These are phyloP conservation scores for Aplocera efformata DNA, from an alignment of 2,888 invertebrate genomes.

Conservation along the genomic window DNA sequence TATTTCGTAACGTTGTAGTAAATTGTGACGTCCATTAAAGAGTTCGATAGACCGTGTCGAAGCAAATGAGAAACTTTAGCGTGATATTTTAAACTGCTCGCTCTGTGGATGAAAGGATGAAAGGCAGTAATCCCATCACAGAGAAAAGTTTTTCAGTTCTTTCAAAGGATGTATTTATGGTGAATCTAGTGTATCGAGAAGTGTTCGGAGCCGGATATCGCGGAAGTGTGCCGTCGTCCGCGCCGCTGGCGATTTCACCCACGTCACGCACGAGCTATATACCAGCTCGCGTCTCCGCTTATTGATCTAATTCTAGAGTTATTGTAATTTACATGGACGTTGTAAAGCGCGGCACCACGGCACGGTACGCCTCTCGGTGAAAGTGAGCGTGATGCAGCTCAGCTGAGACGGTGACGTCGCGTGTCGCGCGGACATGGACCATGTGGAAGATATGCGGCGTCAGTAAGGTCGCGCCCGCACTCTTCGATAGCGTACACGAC, in stretches of 20 bases:
- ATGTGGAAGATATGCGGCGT: slow-evolving; percentile 78
- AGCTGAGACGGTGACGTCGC: slow-evolving; percentile 62
- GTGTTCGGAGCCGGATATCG: slow-evolving; percentile 53
- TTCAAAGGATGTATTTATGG: slow-evolving; percentile 8
- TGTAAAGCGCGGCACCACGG: slow-evolving; percentile 25
- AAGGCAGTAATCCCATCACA: slow-evolving; percentile 1
- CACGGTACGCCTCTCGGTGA: slow-evolving; percentile 49
- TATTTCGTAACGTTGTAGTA: slow-evolving; percentile 43
- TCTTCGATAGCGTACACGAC: slow-evolving; percentile 58
- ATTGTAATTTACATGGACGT: slow-evolving; percentile 51
- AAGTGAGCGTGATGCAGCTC: slow-evolving; percentile 66
- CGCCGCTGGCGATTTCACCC: slow-evolving; percentile 63
- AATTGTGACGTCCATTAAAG: slow-evolving; percentile 40
- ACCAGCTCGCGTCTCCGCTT: slow-evolving; percentile 46
- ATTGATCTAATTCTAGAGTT: slow-evolving; percentile 57
- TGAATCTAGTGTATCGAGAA: slow-evolving; percentile 33
- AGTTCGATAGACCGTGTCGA: slow-evolving; percentile 35
- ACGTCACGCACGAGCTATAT: slow-evolving; percentile 70
- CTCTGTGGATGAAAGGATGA: too few species aligned
- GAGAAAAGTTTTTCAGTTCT: slow-evolving; percentile 11
- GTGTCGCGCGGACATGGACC: slow-evolving; percentile 70
- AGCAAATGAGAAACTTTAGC: slow-evolving; percentile 7
- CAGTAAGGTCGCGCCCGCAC: slow-evolving; percentile 70
- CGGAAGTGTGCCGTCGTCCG: slow-evolving; percentile 61
- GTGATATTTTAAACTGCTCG: too few species aligned